Percentiles rank a stretch among this genome's conserved stretches.
Conservation (phyloP, 2,113 vertebrate species). For the Psittacara wagleri region DNA sequence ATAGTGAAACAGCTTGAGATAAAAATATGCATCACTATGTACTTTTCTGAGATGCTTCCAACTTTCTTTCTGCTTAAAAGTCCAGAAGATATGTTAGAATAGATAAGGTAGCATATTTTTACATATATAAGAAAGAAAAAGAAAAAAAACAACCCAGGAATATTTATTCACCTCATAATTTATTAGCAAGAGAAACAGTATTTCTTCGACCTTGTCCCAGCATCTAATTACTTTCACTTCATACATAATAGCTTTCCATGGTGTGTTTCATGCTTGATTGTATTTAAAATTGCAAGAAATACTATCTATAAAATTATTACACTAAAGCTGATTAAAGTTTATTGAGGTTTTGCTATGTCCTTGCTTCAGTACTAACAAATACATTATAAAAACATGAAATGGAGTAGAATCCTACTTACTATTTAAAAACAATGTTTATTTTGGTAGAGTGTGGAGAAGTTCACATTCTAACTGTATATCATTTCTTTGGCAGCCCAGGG, state of each 20-base stretch:
- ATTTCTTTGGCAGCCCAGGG: not conserved
- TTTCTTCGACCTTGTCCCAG: not conserved
- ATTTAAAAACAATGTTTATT: not conserved
- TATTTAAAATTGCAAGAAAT: not conserved
- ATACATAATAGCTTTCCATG: not conserved
- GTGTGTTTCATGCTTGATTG: not conserved
- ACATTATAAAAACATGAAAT: not conserved
- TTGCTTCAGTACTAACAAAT: not conserved
- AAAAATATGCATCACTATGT: not conserved
- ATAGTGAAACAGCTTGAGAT: not conserved
- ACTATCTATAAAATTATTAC: not conserved
- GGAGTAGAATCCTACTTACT: not conserved
- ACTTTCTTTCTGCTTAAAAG: not conserved
- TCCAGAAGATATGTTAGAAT: not conserved
- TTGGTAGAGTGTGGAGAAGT: not conserved
- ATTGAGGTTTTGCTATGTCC: not conserved
- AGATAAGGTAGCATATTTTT: not conserved
- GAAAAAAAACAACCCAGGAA: not conserved
- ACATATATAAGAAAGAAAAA: not conserved
- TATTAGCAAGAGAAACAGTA: not conserved
- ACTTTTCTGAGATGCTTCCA: not conserved
- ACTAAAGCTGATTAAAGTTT: not conserved
- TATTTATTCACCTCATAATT: not conserved
- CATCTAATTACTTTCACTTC: not conserved
- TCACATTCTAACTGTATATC: not conserved